Evolutionary conservation across 1,140 invertebrate genomes (phyloP).

Genomic region (Acromyrmex charruanus): DNA sequence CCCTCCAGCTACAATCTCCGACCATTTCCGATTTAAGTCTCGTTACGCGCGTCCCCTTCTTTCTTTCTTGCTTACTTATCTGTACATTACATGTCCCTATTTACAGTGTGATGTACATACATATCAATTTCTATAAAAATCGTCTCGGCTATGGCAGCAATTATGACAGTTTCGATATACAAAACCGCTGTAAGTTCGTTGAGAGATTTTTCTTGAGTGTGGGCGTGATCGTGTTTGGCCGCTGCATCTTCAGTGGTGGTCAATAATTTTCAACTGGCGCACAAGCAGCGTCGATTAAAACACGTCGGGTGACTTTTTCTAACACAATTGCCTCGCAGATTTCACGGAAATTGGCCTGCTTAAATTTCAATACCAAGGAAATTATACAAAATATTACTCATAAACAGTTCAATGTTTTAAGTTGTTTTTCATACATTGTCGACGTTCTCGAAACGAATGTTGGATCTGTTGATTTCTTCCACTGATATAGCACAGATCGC

Average conservation of each 20-base stretch:
- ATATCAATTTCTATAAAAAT: conserved; percentile 74
- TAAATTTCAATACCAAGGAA: not conserved
- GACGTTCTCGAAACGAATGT: not conserved
- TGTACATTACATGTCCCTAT: conserved; percentile 69
- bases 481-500: not conserved
- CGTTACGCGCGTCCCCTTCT: conserved; percentile 1
- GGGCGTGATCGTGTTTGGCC: not conserved
- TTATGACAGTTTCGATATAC: conserved; percentile 51
- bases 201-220: conserved; percentile 58
- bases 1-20: conserved; percentile 50
- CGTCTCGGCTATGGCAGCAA: conserved; percentile 53
- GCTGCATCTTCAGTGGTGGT: not conserved
- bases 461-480: not conserved
- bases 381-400: conserved; percentile 20
- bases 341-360: conserved; percentile 5
- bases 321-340: not conserved
- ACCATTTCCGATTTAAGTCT: conserved; percentile 65
- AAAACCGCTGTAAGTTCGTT: conserved; percentile 76
- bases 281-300: not conserved
- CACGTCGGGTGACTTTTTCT: not conserved
- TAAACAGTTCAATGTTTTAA: not conserved
- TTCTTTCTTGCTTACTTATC: conserved; percentile 56
- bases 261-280: conserved; percentile 10
- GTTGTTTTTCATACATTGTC: conserved; percentile 14
- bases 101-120: conserved; percentile 71